Conservation (phyloP, 2,888 invertebrate genomes). For the Drosophila cyrtoloma region DNA sequence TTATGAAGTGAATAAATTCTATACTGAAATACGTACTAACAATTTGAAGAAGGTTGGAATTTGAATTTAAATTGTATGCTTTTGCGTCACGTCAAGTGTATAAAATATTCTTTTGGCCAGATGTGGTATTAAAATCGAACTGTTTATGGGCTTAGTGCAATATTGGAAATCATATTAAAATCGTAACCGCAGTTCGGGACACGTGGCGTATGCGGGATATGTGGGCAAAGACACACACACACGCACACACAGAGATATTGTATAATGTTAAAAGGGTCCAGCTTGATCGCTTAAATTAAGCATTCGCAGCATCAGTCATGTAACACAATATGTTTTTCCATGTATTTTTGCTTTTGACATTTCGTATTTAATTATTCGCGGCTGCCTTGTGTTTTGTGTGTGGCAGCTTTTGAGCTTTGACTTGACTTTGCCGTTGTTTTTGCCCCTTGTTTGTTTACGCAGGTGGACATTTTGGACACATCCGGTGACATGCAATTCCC, state of each 20-base stretch:
- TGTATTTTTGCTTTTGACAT: constrained; percentile 11
- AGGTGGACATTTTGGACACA: constrained; percentile 92
- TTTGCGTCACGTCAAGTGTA: constrained; percentile 19
- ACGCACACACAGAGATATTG: neutral
- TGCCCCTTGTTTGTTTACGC: constrained; percentile 30
- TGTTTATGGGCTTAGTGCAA: constrained; percentile 28
- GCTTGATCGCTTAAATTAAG: constrained; percentile 28
- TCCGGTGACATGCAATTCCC: constrained; percentile 95
- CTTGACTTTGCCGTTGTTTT: constrained; percentile 1
- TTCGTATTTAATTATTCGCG: constrained; percentile 28
- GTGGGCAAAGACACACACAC: neutral
- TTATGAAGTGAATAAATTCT: constrained; percentile 21
- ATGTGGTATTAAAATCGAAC: constrained; percentile 25
- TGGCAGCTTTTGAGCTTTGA: constrained; percentile 12
- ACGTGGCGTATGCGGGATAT: constrained; percentile 40
- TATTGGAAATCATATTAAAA: constrained; percentile 21
- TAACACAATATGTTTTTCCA: constrained; percentile 12
- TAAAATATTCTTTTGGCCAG: constrained; percentile 21
- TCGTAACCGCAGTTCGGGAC: constrained; percentile 12
- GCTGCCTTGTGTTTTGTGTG: constrained; percentile 4
- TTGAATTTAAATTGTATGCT: constrained; percentile 14
- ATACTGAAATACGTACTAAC: neutral
- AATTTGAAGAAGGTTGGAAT: neutral
- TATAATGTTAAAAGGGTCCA: constrained; percentile 18
- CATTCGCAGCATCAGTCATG: constrained; percentile 20